Evolutionary conservation across 2,888 invertebrate species (phyloP), one percentile per base, ranked within the genome.

Genomic region (Boloria selene): DNA sequence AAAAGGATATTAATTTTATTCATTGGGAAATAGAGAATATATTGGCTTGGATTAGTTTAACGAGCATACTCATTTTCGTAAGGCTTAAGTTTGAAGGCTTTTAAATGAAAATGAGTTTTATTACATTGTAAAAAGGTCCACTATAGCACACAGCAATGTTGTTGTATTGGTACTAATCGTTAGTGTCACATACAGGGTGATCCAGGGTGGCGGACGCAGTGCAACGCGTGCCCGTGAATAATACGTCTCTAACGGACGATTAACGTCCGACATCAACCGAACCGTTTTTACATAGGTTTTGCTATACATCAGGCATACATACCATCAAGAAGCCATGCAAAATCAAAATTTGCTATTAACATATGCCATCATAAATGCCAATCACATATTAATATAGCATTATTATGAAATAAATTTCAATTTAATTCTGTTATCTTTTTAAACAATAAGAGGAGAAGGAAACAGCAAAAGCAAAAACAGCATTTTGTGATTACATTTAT

Each of bases 191-290:
- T 75, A 75, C 71, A 72, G 84, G 84, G 82, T 83, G 83, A 80
- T 80, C 79, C 84, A 80, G 86, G 85, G 83, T 85, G 86, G 84
- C 73, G 77, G 83, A 79, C 81, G 80, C 81, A 80, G 75, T 85
- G 89, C 88, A 86, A 86, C 86, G 88, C 92, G 90, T 92, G 91
- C 80, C 86, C 78, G 85, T 90, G 92, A 92, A 92, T 92, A 92
- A 92, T 91, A 87, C 82, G 84, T 84, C 88, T 85, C 86, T 85
- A 88, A 89, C 86, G 86, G 86, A 80, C 90, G 90, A 90, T 92
- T 91, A 91, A 89, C 85, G 87, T 83, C 86, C 84, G 79, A 79
- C 79, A 78, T 80, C 80, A 78, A 74, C 75, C 78, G 81, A 85
- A 76, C 75, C 78, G 79, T 83, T 87, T 83, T 83, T 81, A 79